phyloP scores from a whole-genome alignment of 2,113 vertebrate species.

The Polypterus bichir region DNA sequence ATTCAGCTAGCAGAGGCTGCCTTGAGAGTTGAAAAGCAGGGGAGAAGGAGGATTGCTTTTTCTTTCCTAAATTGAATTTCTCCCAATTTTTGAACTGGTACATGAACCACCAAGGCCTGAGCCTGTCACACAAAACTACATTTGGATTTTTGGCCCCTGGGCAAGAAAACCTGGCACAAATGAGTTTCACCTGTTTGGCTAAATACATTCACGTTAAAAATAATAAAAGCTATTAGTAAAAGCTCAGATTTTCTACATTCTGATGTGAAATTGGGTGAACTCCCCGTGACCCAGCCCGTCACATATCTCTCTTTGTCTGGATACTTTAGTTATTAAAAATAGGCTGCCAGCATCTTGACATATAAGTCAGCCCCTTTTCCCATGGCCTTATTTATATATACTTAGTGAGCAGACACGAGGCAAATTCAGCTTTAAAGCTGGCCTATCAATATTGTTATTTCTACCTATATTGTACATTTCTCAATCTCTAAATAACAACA shows the following conservation, averaged over 20 bases:
- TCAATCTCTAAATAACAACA: too few species aligned
- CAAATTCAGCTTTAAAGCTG: too few species aligned
- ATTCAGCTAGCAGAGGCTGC: slow-evolving; percentile 80
- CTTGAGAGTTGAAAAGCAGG: slow-evolving; percentile 73
- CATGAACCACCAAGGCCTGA: slow-evolving; percentile 57
- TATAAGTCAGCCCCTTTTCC: slow-evolving; percentile 11
- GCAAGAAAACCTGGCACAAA: slow-evolving; percentile 61
- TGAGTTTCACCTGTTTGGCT: slow-evolving; percentile 82
- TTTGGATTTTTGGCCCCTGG: slow-evolving; percentile 51
- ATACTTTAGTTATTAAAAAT: slow-evolving; percentile 45
- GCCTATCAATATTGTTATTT: too few species aligned
- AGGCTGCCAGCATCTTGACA: slow-evolving; percentile 31
- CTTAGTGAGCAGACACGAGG: too few species aligned
- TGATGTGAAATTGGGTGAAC: slow-evolving; percentile 53
- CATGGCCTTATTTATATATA: too few species aligned
- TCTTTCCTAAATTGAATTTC: slow-evolving; percentile 81
- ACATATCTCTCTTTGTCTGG: slow-evolving; percentile 36
- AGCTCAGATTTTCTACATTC: slow-evolving; percentile 50
- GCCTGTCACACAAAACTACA: slow-evolving; percentile 50
- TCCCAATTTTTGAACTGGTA: slow-evolving; percentile 74
- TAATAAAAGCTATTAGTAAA: slow-evolving; percentile 55
- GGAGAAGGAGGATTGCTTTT: slow-evolving; percentile 35
- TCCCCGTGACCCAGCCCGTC: slow-evolving; percentile 47
- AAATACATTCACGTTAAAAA: slow-evolving; percentile 57
- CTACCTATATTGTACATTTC: too few species aligned